These are phyloP conservation scores for Todiramphus saurophagus DNA, from an alignment of 2,113 vertebrate genomes.

Conservation along the genomic window DNA sequence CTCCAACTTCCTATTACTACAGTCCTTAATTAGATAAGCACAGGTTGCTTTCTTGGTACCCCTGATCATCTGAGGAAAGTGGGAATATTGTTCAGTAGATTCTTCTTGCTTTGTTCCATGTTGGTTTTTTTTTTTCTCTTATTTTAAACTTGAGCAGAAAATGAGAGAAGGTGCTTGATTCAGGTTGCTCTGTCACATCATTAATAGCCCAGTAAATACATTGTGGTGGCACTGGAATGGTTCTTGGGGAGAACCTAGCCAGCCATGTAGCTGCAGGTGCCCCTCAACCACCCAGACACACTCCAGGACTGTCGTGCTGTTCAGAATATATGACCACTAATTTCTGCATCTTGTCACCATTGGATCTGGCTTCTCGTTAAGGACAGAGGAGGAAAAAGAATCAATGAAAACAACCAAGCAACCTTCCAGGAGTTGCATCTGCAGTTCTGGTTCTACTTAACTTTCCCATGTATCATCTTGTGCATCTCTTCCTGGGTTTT, in stretches of 20 bases:
- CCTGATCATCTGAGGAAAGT: rapidly evolving
- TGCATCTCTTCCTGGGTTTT: not conserved
- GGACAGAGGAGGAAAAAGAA: not conserved
- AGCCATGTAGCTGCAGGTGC: not conserved
- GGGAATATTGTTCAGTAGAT: rapidly evolving
- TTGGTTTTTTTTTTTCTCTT: not conserved
- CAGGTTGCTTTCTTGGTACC: not conserved
- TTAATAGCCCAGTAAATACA: not conserved
- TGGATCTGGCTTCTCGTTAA: not conserved
- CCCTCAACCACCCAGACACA: rapidly evolving
- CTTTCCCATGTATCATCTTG: not conserved
- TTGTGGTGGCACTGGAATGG: not conserved
- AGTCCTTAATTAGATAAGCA: not conserved
- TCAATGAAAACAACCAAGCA: not conserved
- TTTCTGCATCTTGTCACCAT: not conserved
- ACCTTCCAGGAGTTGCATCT: not conserved
- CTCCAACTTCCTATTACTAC: not conserved
- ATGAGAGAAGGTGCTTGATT: not conserved
- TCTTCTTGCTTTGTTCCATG: rapidly evolving
- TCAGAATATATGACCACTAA: not conserved
- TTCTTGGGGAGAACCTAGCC: not conserved
- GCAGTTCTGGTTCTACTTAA: not conserved
- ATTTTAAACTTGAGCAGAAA: not conserved
- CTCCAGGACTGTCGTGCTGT: not conserved
- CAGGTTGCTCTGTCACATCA: rapidly evolving